Evolutionary conservation across 2,888 invertebrate species (phyloP).

Genomic region (Zonitis immaculata): DNA sequence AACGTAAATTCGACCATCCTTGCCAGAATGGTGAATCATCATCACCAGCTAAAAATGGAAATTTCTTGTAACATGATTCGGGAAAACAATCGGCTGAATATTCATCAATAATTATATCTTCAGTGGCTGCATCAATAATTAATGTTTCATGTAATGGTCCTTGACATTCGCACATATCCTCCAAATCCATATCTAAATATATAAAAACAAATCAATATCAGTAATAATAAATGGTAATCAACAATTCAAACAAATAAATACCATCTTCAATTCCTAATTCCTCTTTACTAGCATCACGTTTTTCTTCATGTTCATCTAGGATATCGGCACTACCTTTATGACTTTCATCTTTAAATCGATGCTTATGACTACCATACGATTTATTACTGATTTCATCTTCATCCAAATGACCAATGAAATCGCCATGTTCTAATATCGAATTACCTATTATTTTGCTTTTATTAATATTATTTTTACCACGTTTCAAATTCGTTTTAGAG

Average conservation of each 20-base stretch:
- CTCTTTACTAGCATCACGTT: constrained; percentile 86
- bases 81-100: constrained; percentile 94
- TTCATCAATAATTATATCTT: constrained; percentile 73
- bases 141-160: constrained; percentile 65
- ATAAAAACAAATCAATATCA: no score
- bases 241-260: constrained; percentile 42
- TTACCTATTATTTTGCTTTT: constrained; percentile 73
- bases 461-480: constrained; percentile 68
- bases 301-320: constrained; percentile 77
- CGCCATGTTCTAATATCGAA: constrained; percentile 57
- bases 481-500: constrained; percentile 74
- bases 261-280: constrained; percentile 80
- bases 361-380: constrained; percentile 89
- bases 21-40: constrained; percentile 93
- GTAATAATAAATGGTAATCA: neutral
- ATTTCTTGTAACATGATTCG: constrained; percentile 78
- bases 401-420: constrained; percentile 50
- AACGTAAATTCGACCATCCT: constrained; percentile 88
- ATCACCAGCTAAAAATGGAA: constrained; percentile 85
- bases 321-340: constrained; percentile 86
- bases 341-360: constrained; percentile 85
- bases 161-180: constrained; percentile 62
- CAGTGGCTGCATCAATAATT: constrained; percentile 70
- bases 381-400: constrained; percentile 82
- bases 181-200: constrained; percentile 44